Percentiles rank a stretch among this genome's conserved stretches.
These are phyloP conservation scores for Thaleichthys pacificus DNA, from an alignment of 2,797 vertebrate genomes.

Conservation along the genomic window DNA sequence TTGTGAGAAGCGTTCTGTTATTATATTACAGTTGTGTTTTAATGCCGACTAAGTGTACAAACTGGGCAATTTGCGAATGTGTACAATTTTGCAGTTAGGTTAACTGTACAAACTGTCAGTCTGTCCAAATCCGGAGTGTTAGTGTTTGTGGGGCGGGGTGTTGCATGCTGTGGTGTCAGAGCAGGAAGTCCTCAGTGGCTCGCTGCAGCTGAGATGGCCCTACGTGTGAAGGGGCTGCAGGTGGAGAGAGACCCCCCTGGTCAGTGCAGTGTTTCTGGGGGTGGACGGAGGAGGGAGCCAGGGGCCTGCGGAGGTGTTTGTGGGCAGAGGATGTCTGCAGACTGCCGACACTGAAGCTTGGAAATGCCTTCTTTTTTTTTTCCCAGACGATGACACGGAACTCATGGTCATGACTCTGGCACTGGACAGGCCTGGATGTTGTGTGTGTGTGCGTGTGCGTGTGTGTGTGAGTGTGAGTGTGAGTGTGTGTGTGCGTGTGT, in stretches of 20 bases:
- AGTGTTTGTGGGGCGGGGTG: conserved; percentile 38
- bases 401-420: conserved; percentile 2
- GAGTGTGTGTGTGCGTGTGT: background rate
- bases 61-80: too few relatives aligned
- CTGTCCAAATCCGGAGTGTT: conserved; percentile 40
- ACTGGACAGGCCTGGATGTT: background rate
- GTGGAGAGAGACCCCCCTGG: background rate
- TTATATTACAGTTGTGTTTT: conserved; percentile 20
- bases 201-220: conserved; percentile 24
- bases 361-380: conserved; percentile 17
- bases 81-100: too few relatives aligned
- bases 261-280: conserved; percentile 2
- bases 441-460: background rate
- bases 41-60: conserved; percentile 48
- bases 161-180: conserved; percentile 37
- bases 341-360: background rate
- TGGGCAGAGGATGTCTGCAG: background rate
- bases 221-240: background rate
- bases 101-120: too few relatives aligned
- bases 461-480: conserved; percentile 1
- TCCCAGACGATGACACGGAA: conserved; percentile 1
- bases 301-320: background rate
- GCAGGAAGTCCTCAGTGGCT: conserved; percentile 23
- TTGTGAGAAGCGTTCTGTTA: conserved; percentile 2
- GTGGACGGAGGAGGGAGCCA: conserved; percentile 20